Evolutionary conservation across 2,888 invertebrate species (phyloP), one percentile per base, ranked within the genome.

Genomic region (Melanostoma scalare): DNA sequence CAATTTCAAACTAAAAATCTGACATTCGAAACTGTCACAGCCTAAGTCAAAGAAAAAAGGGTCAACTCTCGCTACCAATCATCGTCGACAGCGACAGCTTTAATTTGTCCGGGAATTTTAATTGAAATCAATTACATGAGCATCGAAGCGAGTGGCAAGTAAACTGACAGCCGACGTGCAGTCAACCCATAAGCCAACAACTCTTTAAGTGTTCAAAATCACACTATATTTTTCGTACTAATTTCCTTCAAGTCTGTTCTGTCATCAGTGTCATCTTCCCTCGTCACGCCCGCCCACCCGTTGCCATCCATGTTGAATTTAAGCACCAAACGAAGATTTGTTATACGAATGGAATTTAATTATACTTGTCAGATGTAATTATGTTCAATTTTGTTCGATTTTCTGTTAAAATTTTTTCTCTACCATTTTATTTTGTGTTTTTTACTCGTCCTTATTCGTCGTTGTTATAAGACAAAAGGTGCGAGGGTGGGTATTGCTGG

Each of bases 321-420:
- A 73, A 42, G 61, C 63, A 58, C 52, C 73, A 67, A 71, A 20
- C 20, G 74, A 74, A 60, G 79, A 84, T 71, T 78, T 74, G 30
- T 63, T 60, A 38, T 38, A 56, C 60, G 53, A 79, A 79, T 75
- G 40, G 71, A 84, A 84, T 79, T 79, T 79, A 84, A 84, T 84
- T 84, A 84, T 67, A 84, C 79, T 79, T 75, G 79, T 75, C 84
- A 79, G 69, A 75, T 74, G 84, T 84, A 84, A 84, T 84, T 84
- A 84, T 75, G 71, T 71, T 84, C 84, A 79, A 84, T 84, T 84
- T 60, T 9, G 69, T 78, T 84, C 84, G 84, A 79, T 74, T 79
- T 74, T 74, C 33, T 48, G 52, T 53, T 36, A 44, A 31, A 60
- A 10, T 60, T 60, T 60, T 48, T 38, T 40, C 30, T 20, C 10